Evolutionary conservation across 2,113 vertebrate species (phyloP), one percentile per base, ranked within the genome.

Genomic region (Neogobius melanostomus): DNA sequence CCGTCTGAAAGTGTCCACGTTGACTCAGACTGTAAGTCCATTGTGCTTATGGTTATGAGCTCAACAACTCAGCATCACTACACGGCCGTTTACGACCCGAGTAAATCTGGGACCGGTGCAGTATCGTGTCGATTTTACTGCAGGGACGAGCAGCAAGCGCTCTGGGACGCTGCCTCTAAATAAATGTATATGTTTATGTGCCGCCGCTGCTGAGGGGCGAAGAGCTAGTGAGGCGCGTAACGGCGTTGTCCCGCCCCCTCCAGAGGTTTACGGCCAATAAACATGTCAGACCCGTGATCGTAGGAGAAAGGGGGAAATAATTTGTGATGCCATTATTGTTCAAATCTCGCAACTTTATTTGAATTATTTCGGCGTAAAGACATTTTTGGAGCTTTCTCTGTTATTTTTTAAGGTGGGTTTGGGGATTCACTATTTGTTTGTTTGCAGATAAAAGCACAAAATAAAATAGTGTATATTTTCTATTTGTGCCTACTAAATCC

Each of bases 161-260:
- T 21, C 9, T 64, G 14, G 90, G 90, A 90, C 83, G 52, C 90
- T 92, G 85, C 91, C 88, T 89, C 90, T 90, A 93, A 87, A 91
- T 90, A 92, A 93, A 91, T 82, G 74, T 92, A 88, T 91, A 89
- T 90, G 84, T 81, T 90, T 89, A 84, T 83, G 90, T 79, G 85
- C 77, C 52, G 66, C 77, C 49, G 66, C 71, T 7, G 63, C 80
- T 74, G 77, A 68, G 72, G 85, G 78, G 69, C 81, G 75, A 82
- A 82, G 75, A 86, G 77, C 83, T 88, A 90, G 91, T 92, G 90
- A 84, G 82, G 81, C 85, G 45, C 93, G 88, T 91, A 92, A 92
- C 84, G 72, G 79, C 69, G 71, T 72, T 85, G 64, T 81, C 72
- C 65, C 70, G 60, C 65, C 68, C 76, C 81, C 74, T 85, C 0